Percentiles rank a stretch among this genome's conserved stretches.
Evolutionary conservation across 1,140 invertebrate species (phyloP).

Genomic region (Pentalonia nigronervosa): DNA sequence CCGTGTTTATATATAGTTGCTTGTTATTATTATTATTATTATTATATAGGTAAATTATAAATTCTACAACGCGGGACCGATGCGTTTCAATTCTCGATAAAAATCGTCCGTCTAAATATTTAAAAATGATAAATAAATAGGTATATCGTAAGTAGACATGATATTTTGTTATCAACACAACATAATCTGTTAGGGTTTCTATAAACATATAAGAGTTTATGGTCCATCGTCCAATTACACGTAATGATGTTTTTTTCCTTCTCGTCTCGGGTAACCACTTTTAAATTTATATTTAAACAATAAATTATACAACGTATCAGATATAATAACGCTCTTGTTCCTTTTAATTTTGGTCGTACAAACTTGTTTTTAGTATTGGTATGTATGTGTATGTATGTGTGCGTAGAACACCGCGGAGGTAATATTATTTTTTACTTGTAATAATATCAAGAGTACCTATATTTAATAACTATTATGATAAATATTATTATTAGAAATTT

Average conservation of each 20-base stretch:
- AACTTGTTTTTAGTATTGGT: slow-evolving; percentile 5
- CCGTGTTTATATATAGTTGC: not conserved
- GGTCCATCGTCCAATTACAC: slow-evolving; percentile 31
- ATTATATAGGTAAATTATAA: not conserved
- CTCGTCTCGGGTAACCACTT: not conserved
- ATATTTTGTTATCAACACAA: slow-evolving; percentile 30
- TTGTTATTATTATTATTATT: slow-evolving; percentile 25
- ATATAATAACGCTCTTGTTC: slow-evolving; percentile 11
- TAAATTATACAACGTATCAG: slow-evolving; percentile 48
- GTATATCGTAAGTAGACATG: slow-evolving; percentile 46
- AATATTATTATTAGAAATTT: not conserved
- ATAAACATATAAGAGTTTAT: not conserved
- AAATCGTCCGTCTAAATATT: not conserved
- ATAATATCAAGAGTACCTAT: not conserved
- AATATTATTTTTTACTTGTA: not conserved
- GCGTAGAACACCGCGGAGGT: not conserved
- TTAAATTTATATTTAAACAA: slow-evolving; percentile 35
- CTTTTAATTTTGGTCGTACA: slow-evolving; percentile 25
- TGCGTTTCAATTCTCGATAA: slow-evolving; percentile 4
- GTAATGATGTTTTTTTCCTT: slow-evolving; percentile 44
- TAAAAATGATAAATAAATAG: slow-evolving; percentile 39
- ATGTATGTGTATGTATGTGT: not conserved
- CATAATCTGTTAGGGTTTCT: not conserved
- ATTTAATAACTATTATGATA: slow-evolving; percentile 15
- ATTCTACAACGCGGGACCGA: not conserved